phyloP scores from a whole-genome alignment of 2,113 vertebrate genomes.

The Symphodus melops region DNA sequence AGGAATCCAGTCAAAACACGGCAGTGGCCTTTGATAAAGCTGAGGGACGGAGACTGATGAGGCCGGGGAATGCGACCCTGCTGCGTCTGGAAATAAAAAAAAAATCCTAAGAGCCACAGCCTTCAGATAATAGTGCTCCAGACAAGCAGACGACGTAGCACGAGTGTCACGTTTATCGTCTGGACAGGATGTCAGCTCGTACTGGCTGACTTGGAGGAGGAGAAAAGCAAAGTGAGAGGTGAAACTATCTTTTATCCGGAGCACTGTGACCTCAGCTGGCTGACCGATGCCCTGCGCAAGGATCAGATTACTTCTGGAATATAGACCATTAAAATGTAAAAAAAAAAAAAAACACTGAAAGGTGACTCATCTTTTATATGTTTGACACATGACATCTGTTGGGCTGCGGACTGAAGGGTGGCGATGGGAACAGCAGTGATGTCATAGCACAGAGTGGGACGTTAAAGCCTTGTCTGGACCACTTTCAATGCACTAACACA shows the following conservation, averaged over 20 bases:
- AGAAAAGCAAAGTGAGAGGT: slow-evolving; percentile 39
- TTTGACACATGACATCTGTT: neutral
- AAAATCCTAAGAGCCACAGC: slow-evolving; percentile 8
- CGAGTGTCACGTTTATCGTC: slow-evolving; percentile 33
- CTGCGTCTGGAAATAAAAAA: slow-evolving; percentile 13
- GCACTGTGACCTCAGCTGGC: slow-evolving; percentile 42
- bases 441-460: slow-evolving; percentile 16
- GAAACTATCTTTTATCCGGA: slow-evolving; percentile 48
- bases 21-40: slow-evolving; percentile 35
- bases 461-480: slow-evolving; percentile 43
- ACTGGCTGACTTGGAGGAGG: slow-evolving; percentile 1
- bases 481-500: slow-evolving; percentile 51
- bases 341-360: too few species aligned
- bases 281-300: slow-evolving; percentile 27
- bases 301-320: slow-evolving; percentile 12
- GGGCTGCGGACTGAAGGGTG: neutral
- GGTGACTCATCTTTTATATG: neutral
- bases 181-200: slow-evolving; percentile 12
- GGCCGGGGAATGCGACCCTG: slow-evolving; percentile 32
- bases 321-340: neutral
- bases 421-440: neutral
- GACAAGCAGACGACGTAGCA: neutral
- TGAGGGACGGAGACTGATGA: slow-evolving; percentile 2
- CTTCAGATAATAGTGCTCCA: neutral
- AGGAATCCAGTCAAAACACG: slow-evolving; percentile 52